Conservation (phyloP, 2,888 invertebrate species). For the Melikaiella ostensackeni region DNA sequence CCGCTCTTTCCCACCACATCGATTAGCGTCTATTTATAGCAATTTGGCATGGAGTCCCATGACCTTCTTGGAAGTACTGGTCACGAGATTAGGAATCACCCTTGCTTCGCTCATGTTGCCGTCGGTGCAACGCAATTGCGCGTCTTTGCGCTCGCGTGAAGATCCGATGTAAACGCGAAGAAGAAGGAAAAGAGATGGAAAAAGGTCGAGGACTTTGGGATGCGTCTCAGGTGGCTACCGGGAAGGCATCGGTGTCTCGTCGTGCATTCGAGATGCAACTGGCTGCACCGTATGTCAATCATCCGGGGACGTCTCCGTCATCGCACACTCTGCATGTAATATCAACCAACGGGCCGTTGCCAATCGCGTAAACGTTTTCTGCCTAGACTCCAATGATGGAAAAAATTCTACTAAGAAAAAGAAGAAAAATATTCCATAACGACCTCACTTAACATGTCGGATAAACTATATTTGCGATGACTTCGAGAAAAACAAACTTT, state of each 20-base stretch:
- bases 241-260: constrained; percentile 65
- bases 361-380: constrained; percentile 60
- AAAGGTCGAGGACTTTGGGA: constrained; percentile 65
- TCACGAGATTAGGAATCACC: constrained; percentile 72
- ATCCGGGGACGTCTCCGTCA: constrained; percentile 69
- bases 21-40: constrained; percentile 74
- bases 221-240: constrained; percentile 75
- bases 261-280: constrained; percentile 71
- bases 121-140: constrained; percentile 65
- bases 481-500: background rate
- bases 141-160: constrained; percentile 49
- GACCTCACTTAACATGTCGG: background rate
- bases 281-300: constrained; percentile 70
- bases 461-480: background rate
- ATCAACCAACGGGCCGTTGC: constrained; percentile 46
- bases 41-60: constrained; percentile 70
- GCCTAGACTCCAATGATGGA: background rate
- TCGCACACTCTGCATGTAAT: constrained; percentile 67
- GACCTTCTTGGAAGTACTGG: constrained; percentile 64
- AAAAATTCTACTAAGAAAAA: background rate
- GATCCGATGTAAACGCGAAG: constrained; percentile 50
- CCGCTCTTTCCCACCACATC: constrained; percentile 66
- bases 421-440: background rate
- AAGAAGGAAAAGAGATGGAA: constrained; percentile 47
- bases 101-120: constrained; percentile 64